Base-by-base conservation (phyloP, 2,797 vertebrate species). In the Halcyon leucocephala region DNA sequence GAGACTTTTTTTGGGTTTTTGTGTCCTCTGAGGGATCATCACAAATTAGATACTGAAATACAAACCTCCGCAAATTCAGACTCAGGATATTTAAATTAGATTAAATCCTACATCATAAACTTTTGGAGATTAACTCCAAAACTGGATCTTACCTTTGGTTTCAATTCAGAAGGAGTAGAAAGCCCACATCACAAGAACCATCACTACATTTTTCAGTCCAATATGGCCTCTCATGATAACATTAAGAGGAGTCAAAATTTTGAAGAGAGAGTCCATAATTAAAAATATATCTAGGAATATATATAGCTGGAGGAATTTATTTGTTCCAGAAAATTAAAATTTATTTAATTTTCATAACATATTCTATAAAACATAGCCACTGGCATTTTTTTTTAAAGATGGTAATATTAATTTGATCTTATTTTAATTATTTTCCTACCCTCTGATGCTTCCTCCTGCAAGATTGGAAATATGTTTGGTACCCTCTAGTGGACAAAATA, bases 401-500 rank as follows among this genome's bases (percentile, higher is more conserved):
- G 3, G 5, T 25, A 55, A 60, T 8, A 61, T 42, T 86, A 51
- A 70, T 80, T 51, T 89, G 41, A 86, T n/a, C 67, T 54, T 48
- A 81, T 76, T 62, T 74, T 84, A 52, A 76, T 88, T 88, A 51
- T 69, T 93, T 91, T 86, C 49, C 90, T 39, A 73, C 12, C 26
- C n/a, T 77, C 48, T 73, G 28, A 72, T 54, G 6, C 42, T 35
- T 85, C n/a, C 21, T 61, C 35, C 24, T 60, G 37, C 11, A 86
- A 73, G 33, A 79, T 44, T 96, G 82, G 42, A 85, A 96, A 74
- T 90, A 96, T 82, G 81, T 52, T 82, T 54, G 57, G 37, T 78
- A 89, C 96, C 96, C 96, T 97, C 96, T 97, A 94, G 96, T 97
- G 96, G 96, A 80, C 73, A 86, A 87, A 93, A 39, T 52, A 60